A percentile compares a stretch with the other conserved stretches of the same genome.
These are phyloP conservation scores for Arrhamphus sclerolepis DNA, from an alignment of 2,797 vertebrate species.

Conservation along the genomic window DNA sequence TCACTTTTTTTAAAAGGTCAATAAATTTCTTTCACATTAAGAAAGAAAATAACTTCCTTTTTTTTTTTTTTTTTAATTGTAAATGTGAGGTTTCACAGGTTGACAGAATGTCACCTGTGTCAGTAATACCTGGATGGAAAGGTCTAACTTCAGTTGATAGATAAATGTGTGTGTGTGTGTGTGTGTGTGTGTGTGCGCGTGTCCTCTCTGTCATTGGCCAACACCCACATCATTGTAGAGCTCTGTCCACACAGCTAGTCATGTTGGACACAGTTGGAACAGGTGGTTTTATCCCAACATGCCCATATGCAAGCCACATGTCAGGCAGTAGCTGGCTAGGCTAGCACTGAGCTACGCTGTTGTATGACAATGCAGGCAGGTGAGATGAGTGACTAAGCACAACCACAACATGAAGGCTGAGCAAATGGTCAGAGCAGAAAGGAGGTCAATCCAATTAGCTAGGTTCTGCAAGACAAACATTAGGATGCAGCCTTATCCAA, in stretches of 20 bases:
- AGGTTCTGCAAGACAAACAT: conserved; percentile 62
- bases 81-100: no score
- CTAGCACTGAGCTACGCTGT: background rate
- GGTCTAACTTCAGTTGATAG: conserved; percentile 28
- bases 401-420: conserved; percentile 56
- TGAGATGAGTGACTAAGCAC: conserved; percentile 58
- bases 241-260: conserved; percentile 23
- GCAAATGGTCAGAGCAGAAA: conserved; percentile 60
- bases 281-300: conserved; percentile 61
- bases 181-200: conserved; percentile 1
- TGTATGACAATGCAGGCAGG: conserved; percentile 21
- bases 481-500: conserved; percentile 30
- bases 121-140: background rate
- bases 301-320: conserved; percentile 65
- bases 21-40: no score
- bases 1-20: no score
- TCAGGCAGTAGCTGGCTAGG: conserved; percentile 49
- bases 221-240: conserved; percentile 49
- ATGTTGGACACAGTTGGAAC: conserved; percentile 53
- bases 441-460: conserved; percentile 77
- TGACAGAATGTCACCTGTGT: background rate
- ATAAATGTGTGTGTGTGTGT: conserved; percentile 6
- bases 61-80: no score
- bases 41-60: no score
- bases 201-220: conserved; percentile 53